Evolutionary conservation across 2,888 invertebrate genomes (phyloP).

Genomic region (Shargacucullia verbasci): DNA sequence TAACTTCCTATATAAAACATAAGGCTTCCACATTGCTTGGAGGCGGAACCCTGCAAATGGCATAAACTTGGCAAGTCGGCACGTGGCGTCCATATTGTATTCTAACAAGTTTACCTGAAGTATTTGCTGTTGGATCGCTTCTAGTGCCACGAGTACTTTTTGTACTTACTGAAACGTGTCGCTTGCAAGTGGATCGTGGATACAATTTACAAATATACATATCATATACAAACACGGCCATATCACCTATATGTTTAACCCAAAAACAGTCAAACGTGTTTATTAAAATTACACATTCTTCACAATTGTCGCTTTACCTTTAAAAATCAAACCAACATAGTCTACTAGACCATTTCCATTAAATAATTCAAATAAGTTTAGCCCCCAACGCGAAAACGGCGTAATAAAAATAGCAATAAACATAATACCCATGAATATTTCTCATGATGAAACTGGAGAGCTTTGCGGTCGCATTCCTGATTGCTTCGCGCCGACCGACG

Average conservation of each 20-base stretch:
- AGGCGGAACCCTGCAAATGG: conserved; percentile 5
- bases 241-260: no score
- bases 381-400: conserved; percentile 9
- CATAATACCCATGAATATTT: conserved; percentile 41
- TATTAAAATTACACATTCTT: no score
- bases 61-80: conserved; percentile 1
- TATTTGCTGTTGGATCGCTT: conserved; percentile 26
- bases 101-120: conserved; percentile 25
- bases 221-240: no score
- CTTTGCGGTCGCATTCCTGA: conserved; percentile 62
- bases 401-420: conserved; percentile 50
- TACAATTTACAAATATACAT: no score
- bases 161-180: not conserved
- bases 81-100: conserved; percentile 25
- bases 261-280: no score
- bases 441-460: conserved; percentile 58
- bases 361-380: conserved; percentile 3
- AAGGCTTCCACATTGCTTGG: not conserved
- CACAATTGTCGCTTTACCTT: no score
- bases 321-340: no score
- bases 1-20: no score
- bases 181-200: not conserved
- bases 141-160: not conserved
- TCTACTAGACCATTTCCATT: not conserved
- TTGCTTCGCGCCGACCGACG: conserved; percentile 42